phyloP scores from a whole-genome alignment of 1,140 invertebrate genomes.

The Cotesia glomerata region DNA sequence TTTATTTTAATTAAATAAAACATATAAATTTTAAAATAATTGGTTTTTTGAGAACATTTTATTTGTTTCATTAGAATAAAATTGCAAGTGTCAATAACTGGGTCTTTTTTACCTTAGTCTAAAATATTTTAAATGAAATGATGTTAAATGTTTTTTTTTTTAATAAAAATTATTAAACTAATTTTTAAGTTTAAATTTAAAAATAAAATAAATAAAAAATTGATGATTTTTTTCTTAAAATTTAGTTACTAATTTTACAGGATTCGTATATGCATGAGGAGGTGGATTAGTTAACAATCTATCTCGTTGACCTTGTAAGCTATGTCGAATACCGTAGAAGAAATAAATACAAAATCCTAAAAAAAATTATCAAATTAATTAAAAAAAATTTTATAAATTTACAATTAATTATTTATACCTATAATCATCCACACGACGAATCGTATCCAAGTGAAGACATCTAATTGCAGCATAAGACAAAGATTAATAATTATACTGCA shows the following conservation, averaged over 20 bases:
- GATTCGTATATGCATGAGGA: constrained; percentile 35
- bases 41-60: too few relatives aligned
- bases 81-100: too few relatives aligned
- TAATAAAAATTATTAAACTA: too few relatives aligned
- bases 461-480: constrained; percentile 86
- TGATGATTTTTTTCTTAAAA: constrained; percentile 23
- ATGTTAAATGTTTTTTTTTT: too few relatives aligned
- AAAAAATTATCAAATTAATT: constrained; percentile 13
- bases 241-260: constrained; percentile 40
- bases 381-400: background rate
- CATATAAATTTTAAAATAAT: too few relatives aligned
- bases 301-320: constrained; percentile 52
- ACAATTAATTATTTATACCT: constrained; percentile 57
- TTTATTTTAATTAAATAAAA: too few relatives aligned
- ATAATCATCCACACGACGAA: constrained; percentile 81
- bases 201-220: background rate
- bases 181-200: too few relatives aligned
- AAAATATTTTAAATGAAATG: too few relatives aligned
- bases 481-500: constrained; percentile 85
- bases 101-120: too few relatives aligned
- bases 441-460: constrained; percentile 82
- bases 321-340: constrained; percentile 59
- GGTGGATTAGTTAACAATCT: constrained; percentile 35
- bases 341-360: constrained; percentile 64
- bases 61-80: too few relatives aligned